Evolutionary conservation across 64 coral and sea anemone genomes (phyloP).

Genomic region (Montipora cactus): DNA sequence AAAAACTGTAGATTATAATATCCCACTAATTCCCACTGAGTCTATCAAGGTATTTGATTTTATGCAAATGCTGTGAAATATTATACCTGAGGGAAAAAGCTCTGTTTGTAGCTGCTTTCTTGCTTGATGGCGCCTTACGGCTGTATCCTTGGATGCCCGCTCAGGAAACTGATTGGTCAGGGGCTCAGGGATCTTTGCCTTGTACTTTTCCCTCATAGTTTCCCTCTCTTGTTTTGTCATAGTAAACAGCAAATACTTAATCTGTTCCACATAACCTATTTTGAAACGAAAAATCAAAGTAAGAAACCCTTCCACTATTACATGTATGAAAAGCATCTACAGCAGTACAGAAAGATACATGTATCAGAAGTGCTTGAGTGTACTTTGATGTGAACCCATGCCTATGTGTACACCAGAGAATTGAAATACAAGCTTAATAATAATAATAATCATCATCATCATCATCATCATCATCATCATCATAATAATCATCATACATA

Average conservation of each 20-base stretch:
- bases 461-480: no score
- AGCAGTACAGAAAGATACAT: background rate
- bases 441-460: no score
- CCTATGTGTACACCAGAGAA: background rate
- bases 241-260: slow-evolving; percentile 8
- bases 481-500: background rate
- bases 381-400: background rate
- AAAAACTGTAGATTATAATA: background rate
- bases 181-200: slow-evolving; percentile 36
- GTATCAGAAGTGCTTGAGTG: background rate
- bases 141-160: slow-evolving; percentile 7
- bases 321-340: no score
- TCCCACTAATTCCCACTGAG: background rate
- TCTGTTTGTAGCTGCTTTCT: background rate
- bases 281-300: slow-evolving; percentile 3
- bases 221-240: slow-evolving; percentile 6
- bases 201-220: background rate
- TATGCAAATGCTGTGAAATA: background rate
- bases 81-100: slow-evolving; percentile 14
- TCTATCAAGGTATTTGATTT: background rate
- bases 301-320: background rate
- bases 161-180: slow-evolving; percentile 29
- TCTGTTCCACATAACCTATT: slow-evolving; percentile 38
- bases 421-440: background rate
- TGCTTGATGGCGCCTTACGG: background rate